Percentiles rank a stretch among this genome's conserved stretches.
phyloP scores from a whole-genome alignment of 2,888 invertebrate species.

The Acronicta alni region DNA sequence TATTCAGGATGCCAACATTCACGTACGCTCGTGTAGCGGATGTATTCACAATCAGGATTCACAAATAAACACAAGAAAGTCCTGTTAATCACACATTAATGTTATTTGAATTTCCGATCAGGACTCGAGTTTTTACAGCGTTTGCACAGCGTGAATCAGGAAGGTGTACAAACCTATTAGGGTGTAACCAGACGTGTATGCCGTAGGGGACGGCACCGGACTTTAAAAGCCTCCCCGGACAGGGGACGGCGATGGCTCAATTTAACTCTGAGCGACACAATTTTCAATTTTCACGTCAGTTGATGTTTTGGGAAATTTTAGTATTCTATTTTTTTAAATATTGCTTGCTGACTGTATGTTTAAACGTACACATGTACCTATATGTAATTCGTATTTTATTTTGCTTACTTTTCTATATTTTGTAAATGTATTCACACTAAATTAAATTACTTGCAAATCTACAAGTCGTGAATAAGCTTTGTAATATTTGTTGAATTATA shows the following conservation, averaged over 20 bases:
- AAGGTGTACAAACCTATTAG: conserved; percentile 34
- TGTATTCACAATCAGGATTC: conserved; percentile 41
- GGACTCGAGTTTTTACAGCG: conserved; percentile 32
- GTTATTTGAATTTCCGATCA: conserved; percentile 50
- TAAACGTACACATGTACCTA: too few relatives aligned
- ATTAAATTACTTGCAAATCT: too few relatives aligned
- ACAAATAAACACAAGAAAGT: conserved; percentile 51
- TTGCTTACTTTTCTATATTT: too few relatives aligned
- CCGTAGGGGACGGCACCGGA: conserved; percentile 15
- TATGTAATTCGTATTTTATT: not conserved
- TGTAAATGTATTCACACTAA: too few relatives aligned
- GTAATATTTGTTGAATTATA: too few relatives aligned
- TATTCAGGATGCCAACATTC: conserved; percentile 16
- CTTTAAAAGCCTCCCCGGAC: conserved; percentile 35
- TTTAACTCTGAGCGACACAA: conserved; percentile 42
- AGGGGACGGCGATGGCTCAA: conserved; percentile 43
- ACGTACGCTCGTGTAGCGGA: conserved; percentile 44
- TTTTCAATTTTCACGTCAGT: conserved; percentile 11
- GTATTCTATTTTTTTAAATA: too few relatives aligned
- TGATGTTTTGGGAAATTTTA: not conserved
- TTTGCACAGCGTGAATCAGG: conserved; percentile 29
- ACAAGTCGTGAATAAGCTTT: too few relatives aligned
- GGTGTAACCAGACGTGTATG: conserved; percentile 25
- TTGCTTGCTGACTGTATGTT: too few relatives aligned
- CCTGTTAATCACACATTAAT: conserved; percentile 41